Evolutionary conservation across 2,888 invertebrate species (phyloP).

Genomic region (Sinelater perroti): DNA sequence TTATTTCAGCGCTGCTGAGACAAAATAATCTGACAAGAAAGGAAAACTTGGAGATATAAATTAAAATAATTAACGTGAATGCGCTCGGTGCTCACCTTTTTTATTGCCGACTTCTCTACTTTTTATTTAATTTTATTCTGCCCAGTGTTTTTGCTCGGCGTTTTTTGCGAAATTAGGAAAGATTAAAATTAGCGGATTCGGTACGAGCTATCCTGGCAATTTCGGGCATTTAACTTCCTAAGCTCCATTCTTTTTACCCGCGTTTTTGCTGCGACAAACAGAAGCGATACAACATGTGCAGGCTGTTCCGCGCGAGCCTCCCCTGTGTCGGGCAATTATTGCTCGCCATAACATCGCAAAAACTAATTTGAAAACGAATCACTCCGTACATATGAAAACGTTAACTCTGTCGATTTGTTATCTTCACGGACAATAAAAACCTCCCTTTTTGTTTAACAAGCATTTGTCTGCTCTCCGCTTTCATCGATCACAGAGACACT

Average conservation of each 20-base stretch:
- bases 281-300: constrained; percentile 19
- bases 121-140: constrained; percentile 44
- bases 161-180: constrained; percentile 43
- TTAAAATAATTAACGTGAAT: constrained; percentile 54
- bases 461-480: constrained; percentile 56
- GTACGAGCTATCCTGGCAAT: constrained; percentile 35
- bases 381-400: constrained; percentile 20
- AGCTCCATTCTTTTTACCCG: constrained; percentile 25
- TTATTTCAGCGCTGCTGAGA: constrained; percentile 51
- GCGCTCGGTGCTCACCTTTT: constrained; percentile 46
- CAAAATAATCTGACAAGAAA: constrained; percentile 52
- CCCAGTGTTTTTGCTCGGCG: constrained; percentile 42
- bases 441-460: constrained; percentile 57
- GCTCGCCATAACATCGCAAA: constrained; percentile 1
- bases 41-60: constrained; percentile 51
- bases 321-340: constrained; percentile 11
- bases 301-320: no score
- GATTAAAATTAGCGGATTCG: constrained; percentile 41
- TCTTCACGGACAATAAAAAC: constrained; percentile 55
- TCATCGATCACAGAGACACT: constrained; percentile 59
- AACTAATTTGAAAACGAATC: constrained; percentile 11
- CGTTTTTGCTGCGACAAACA: constrained; percentile 23
- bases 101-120: constrained; percentile 42
- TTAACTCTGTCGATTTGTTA: constrained; percentile 49
- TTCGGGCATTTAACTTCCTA: constrained; percentile 31